Evolutionary conservation across 2,797 vertebrate species (phyloP), one percentile per base, ranked within the genome.

Genomic region (Rhabdomys pumilio): DNA sequence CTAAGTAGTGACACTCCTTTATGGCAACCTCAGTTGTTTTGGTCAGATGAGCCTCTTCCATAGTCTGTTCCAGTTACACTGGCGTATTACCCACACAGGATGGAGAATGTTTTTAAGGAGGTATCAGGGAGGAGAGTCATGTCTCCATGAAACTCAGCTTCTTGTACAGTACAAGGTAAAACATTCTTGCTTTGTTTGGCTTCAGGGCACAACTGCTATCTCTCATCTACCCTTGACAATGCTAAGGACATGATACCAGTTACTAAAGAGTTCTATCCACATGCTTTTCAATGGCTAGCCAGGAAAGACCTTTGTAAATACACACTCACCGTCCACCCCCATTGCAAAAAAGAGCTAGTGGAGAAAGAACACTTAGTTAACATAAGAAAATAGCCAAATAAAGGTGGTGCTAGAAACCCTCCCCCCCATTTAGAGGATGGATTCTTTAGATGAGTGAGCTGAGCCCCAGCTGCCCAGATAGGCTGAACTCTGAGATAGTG

Each of bases 371-470:
- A 84, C 53, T 69, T 63, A 38, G 31, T 79, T 75, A 92, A 12
- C 95, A 77, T 84, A 95, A 67, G 20, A 19, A 53, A 89, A 80
- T 81, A 94, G 73, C 6, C 34, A 79, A 67, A 75, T 57, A 91
- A 75, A 44, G 19, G 69, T 93, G 61, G 50, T 29, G 77, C 59
- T 53, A 17, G 67, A 93, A 95, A 75, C 3, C 2, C 44, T 3
- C 44, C 6, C 44, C 89, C 38, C 0, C 10, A 22, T 41, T 41
- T 47, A 79, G 59, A 31, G 41, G 31, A 65, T 83, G 26, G 67
- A 19, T 41, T 75, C 53, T 94, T 53, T 57, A 17, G 9, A 38
- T 15, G 29, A 81, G 65, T 38, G 77, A 82, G 29, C 38, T 29
- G 47, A 77, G 79, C 57, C 38, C 86, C 15, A 44, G 15, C 6